These are phyloP conservation scores for Polyommatus icarus DNA, from an alignment of 2,888 invertebrate genomes.

Conservation along the genomic window DNA sequence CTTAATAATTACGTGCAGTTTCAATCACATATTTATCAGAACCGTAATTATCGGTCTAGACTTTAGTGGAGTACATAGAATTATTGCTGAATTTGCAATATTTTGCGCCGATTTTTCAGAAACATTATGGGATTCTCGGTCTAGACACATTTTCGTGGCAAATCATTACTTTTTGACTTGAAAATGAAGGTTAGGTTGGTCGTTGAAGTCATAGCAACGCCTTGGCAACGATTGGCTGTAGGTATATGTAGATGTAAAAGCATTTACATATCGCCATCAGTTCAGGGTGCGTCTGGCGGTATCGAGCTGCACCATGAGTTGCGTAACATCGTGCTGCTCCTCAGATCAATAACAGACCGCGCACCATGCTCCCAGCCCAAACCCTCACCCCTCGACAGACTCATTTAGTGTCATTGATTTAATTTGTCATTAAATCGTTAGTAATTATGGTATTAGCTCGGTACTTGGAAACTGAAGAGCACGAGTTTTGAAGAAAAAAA, in stretches of 20 bases:
- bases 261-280: conserved; percentile 6
- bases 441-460: background rate
- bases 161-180: background rate
- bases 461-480: background rate
- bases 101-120: background rate
- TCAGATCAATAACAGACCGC: conserved; percentile 20
- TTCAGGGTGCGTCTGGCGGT: conserved; percentile 10
- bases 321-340: conserved; percentile 23
- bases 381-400: conserved; percentile 9
- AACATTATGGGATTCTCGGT: background rate
- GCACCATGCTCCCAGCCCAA: conserved; percentile 15
- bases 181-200: background rate
- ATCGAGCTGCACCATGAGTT: conserved; percentile 19
- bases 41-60: background rate
- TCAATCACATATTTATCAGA: background rate
- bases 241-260: background rate
- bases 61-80: background rate
- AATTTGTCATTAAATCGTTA: background rate
- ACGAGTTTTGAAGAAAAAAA: background rate
- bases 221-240: background rate
- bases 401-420: background rate
- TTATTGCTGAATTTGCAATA: background rate
- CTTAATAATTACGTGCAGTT: too few species aligned
- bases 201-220: background rate
- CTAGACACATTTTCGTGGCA: background rate